These are phyloP conservation scores for Radopholus similis DNA, from an alignment of 1,140 invertebrate genomes.

Conservation along the genomic window DNA sequence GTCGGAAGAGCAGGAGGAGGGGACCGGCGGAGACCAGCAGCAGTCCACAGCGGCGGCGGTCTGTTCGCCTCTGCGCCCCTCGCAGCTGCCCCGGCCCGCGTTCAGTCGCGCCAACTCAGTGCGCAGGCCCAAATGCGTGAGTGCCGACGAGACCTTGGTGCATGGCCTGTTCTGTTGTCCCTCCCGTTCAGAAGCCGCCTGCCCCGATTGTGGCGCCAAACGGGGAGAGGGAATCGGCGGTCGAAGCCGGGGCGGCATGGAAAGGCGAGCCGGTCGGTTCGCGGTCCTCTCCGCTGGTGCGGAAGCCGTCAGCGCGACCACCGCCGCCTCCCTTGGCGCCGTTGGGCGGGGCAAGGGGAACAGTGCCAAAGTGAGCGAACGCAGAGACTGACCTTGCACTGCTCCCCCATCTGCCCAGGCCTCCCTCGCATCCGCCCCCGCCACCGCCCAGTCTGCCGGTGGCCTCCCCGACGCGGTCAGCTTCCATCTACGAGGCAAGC, in stretches of 20 bases:
- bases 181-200: not conserved
- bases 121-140: not conserved
- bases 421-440: constrained; percentile 8
- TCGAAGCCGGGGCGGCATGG: not conserved
- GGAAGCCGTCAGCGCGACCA: constrained; percentile 4
- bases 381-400: not conserved
- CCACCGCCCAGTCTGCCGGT: constrained; percentile 7
- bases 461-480: not conserved
- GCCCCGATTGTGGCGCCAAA: not conserved
- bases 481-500: not conserved
- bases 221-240: not conserved
- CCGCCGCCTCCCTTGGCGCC: not conserved
- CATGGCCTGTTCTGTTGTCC: not conserved
- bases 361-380: not conserved
- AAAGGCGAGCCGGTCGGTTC: not conserved
- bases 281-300: not conserved
- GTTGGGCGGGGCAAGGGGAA: not conserved
- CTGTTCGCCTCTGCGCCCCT: too few relatives aligned
- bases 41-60: not conserved
- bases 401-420: not conserved
- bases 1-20: not conserved
- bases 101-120: not conserved
- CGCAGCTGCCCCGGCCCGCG: not conserved
- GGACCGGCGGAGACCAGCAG: not conserved
- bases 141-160: not conserved